Conservation (phyloP, 1,140 invertebrate genomes). For the Dermatophagoides farinae region DNA sequence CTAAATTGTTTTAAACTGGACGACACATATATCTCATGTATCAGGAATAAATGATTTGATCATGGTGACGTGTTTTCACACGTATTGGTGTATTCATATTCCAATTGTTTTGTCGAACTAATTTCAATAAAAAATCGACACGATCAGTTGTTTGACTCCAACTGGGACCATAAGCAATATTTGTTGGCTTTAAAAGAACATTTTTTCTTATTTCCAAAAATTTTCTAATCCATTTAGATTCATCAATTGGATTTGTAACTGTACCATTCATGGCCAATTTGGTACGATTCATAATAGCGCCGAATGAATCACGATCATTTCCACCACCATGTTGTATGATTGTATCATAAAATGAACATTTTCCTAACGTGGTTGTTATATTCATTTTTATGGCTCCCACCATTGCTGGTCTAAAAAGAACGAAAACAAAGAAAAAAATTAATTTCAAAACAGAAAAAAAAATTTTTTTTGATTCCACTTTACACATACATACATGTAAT, state of each 20-base stretch:
- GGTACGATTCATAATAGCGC: not conserved
- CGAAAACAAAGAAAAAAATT: not conserved
- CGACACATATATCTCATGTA: too few species aligned
- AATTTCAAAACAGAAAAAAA: not conserved
- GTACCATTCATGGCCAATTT: not conserved
- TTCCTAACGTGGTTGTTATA: not conserved
- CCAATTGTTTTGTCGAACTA: not conserved
- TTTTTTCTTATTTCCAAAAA: not conserved
- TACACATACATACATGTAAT: not conserved
- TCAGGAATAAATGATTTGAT: not conserved
- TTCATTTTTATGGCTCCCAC: not conserved
- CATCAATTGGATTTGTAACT: not conserved
- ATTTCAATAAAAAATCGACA: not conserved
- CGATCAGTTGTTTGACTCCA: slow-evolving; percentile 2
- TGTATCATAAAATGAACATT: slow-evolving; percentile 7
- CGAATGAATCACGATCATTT: slow-evolving; percentile 3
- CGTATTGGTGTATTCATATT: slow-evolving; percentile 3
- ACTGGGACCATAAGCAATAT: not conserved
- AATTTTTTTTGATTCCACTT: not conserved
- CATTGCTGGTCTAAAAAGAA: slow-evolving; percentile 8
- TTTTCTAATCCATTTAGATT: not conserved
- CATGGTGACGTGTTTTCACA: slow-evolving; percentile 1
- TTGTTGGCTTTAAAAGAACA: not conserved
- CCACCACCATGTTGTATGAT: slow-evolving; percentile 12
- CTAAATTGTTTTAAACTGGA: too few species aligned